Conservation (phyloP, 2,888 invertebrate genomes). For the Allacma fusca region DNA sequence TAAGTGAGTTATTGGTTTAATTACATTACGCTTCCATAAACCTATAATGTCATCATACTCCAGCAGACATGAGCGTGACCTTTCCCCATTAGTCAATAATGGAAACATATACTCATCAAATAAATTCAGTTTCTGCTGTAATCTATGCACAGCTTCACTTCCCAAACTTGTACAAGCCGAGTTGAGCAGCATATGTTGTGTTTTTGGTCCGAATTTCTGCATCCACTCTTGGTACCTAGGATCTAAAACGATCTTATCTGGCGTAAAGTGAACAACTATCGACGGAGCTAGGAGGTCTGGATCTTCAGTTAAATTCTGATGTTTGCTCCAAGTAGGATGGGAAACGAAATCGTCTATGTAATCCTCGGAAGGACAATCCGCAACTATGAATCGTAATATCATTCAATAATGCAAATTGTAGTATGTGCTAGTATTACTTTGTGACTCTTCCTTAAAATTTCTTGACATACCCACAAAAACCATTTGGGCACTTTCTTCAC, state of each 20-base stretch:
- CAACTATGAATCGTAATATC: too few relatives aligned
- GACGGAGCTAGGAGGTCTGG: neutral
- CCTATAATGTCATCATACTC: neutral
- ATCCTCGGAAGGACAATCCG: slow-evolving; percentile 81
- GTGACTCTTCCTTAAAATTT: too few relatives aligned
- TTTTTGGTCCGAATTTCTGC: slow-evolving; percentile 72
- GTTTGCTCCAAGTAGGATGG: slow-evolving; percentile 70
- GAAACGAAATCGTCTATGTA: slow-evolving; percentile 73
- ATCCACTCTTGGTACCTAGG: slow-evolving; percentile 79
- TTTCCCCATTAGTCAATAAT: slow-evolving; percentile 71
- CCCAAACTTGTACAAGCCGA: slow-evolving; percentile 75
- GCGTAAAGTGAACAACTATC: slow-evolving; percentile 84
- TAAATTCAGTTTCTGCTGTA: slow-evolving; percentile 83
- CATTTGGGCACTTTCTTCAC: slow-evolving; percentile 77
- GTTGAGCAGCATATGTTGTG: slow-evolving; percentile 82
- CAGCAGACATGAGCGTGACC: slow-evolving; percentile 47
- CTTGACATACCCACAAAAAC: slow-evolving; percentile 81
- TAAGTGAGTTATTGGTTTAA: neutral
- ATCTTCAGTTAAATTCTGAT: slow-evolving; percentile 67
- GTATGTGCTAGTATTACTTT: too few relatives aligned
- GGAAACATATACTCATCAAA: slow-evolving; percentile 83
- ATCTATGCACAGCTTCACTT: slow-evolving; percentile 78
- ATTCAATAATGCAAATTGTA: too few relatives aligned
- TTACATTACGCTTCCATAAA: neutral
- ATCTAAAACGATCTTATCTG: slow-evolving; percentile 72